Percentiles rank a stretch among this genome's conserved stretches.
phyloP scores from a whole-genome alignment of 2,888 invertebrate species.

The Calliopum simillimum region DNA sequence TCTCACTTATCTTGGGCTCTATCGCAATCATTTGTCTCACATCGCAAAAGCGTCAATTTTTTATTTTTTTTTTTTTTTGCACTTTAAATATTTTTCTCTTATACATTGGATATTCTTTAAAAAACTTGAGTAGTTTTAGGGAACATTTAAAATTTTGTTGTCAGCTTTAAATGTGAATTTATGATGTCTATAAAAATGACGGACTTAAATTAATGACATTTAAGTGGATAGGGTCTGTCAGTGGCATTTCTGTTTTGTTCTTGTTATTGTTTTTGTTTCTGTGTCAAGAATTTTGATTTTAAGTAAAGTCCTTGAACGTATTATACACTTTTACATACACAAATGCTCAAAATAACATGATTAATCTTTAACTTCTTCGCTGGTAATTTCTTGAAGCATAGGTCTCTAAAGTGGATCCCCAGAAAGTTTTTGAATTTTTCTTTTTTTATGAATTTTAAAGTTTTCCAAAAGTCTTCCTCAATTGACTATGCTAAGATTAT shows the following conservation, averaged over 20 bases:
- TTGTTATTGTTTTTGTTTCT: constrained; percentile 14
- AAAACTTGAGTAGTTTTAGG: constrained; percentile 18
- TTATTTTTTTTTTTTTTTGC: constrained; percentile 3
- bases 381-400: too few relatives aligned
- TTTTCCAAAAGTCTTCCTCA: too few relatives aligned
- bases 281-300: constrained; percentile 57
- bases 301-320: too few relatives aligned
- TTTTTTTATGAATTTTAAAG: too few relatives aligned
- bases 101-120: constrained; percentile 13
- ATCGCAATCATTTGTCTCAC: constrained; percentile 45
- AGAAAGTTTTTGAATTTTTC: too few relatives aligned
- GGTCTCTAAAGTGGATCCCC: too few relatives aligned
- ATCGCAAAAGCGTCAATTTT: constrained; percentile 23
- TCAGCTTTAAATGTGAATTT: constrained; percentile 27
- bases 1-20: constrained; percentile 32
- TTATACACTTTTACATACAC: too few relatives aligned
- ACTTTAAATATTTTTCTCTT: constrained; percentile 16
- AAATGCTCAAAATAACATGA: too few relatives aligned
- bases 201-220: constrained; percentile 23
- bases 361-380: too few relatives aligned
- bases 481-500: too few relatives aligned
- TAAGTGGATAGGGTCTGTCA: too few relatives aligned
- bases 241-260: too few relatives aligned
- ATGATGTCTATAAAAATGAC: constrained; percentile 26
- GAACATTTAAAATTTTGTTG: constrained; percentile 13